phyloP scores from a whole-genome alignment of 2,113 vertebrate species.

The Dipodomys merriami region DNA sequence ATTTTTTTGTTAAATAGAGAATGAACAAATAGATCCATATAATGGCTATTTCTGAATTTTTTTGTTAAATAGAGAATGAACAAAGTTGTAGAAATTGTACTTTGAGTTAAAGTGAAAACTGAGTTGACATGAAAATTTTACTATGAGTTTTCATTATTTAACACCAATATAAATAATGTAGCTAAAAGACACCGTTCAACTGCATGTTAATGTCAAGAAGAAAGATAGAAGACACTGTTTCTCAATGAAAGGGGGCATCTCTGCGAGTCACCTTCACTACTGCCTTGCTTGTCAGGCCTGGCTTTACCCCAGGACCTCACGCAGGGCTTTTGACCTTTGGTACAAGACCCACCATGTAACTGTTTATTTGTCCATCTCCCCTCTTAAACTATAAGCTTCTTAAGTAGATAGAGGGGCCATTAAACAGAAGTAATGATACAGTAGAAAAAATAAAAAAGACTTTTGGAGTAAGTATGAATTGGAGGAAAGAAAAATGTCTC shows the following conservation, averaged over 20 bases:
- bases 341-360: background rate
- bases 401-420: background rate
- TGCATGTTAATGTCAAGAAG: background rate
- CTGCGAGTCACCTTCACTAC: background rate
- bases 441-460: background rate
- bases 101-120: background rate
- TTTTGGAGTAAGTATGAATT: background rate
- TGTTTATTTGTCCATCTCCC: background rate
- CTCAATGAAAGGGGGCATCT: background rate
- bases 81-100: constrained; percentile 25
- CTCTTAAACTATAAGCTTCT: background rate
- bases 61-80: background rate
- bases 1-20: background rate
- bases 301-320: background rate
- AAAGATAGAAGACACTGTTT: background rate
- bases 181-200: constrained; percentile 1
- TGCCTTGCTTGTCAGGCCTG: background rate
- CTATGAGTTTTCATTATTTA: background rate
- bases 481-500: background rate
- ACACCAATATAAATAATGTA: background rate
- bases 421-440: background rate
- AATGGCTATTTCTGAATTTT: background rate
- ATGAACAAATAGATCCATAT: no score
- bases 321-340: background rate
- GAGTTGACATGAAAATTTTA: background rate